Base-by-base conservation (phyloP, 2,888 invertebrate genomes). In the Hydraecia micacea region DNA sequence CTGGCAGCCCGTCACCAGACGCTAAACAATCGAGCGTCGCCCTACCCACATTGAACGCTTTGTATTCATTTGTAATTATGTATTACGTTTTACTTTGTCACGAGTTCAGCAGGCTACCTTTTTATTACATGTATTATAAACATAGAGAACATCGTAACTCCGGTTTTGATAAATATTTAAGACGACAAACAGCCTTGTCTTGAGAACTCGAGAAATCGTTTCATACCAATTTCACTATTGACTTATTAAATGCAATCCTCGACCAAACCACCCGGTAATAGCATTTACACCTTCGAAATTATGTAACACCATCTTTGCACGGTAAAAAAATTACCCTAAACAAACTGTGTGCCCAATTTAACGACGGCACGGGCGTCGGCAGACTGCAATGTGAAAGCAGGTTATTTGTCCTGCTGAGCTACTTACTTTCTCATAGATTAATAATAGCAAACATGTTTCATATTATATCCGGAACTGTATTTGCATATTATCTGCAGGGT, bases 1-100 rank as follows among this genome's bases (percentile, higher is more conserved):
- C 80, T 97, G 97, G 97, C 97, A 97, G 71, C 95, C 95, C 76
- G 97, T 97, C 71, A 97, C 97, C 79, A 95, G 97, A 77, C 97
- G 97, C 75, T 96, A 93, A 91, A 25, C 39, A 13, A 68, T 58
- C 77, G 75, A 73, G 60, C 73, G 60, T 76, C 75, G 46, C 58
- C 74, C 60, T 80, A 74, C 73, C 39, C 69, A 76, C 67, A 18
- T 69, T 72, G 71, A 73, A 78, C 49, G 32, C 73, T 73, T 83
- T 85, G 84, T 89, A 89, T 90, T 89, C 89, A 88, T 75, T 85
- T 81, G 67, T 74, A 79, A 76, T 82, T 83, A 80, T 87, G 69
- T 84, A 76, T 49, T 72, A 83, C 60, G 67, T 72, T 83, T 81
- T 75, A 77, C 63, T 83, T 73, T 83, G 36, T 74, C 80, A 69